Conservation (phyloP, 2,113 vertebrate species). For the Piprites chloris region DNA sequence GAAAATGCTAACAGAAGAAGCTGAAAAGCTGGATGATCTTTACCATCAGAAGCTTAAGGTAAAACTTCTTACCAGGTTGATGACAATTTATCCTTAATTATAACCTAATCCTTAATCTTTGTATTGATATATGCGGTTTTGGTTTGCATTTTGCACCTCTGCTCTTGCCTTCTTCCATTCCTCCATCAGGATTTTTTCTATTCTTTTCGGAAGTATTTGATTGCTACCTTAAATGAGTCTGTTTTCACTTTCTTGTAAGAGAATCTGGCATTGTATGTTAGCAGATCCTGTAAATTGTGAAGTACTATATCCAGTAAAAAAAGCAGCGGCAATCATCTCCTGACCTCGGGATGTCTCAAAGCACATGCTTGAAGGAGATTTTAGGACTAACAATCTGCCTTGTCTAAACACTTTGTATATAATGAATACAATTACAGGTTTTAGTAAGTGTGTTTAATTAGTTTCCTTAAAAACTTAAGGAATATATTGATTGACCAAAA, state of each 20-base stretch:
- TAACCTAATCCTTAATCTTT: neutral
- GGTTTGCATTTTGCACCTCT: neutral
- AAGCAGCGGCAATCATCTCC: neutral
- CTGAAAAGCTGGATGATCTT: slow-evolving; percentile 75
- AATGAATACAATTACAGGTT: neutral
- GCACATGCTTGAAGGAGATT: neutral
- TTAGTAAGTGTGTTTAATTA: neutral
- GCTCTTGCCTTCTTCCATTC: neutral
- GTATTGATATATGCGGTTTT: neutral
- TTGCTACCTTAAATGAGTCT: neutral
- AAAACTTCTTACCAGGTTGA: neutral
- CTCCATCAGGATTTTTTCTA: neutral
- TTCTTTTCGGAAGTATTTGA: neutral
- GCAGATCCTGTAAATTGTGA: neutral
- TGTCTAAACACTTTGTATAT: neutral
- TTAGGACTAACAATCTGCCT: neutral
- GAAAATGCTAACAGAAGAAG: slow-evolving; percentile 72
- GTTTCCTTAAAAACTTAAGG: neutral
- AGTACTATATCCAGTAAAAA: neutral
- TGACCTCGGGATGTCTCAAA: neutral
- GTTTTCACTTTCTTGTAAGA: neutral
- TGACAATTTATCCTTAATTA: neutral
- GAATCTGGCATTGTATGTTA: neutral
- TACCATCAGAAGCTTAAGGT: slow-evolving; percentile 76
- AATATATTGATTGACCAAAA: neutral